These are phyloP conservation scores for Cuniculus paca DNA, from an alignment of 2,797 vertebrate genomes.

Conservation along the genomic window DNA sequence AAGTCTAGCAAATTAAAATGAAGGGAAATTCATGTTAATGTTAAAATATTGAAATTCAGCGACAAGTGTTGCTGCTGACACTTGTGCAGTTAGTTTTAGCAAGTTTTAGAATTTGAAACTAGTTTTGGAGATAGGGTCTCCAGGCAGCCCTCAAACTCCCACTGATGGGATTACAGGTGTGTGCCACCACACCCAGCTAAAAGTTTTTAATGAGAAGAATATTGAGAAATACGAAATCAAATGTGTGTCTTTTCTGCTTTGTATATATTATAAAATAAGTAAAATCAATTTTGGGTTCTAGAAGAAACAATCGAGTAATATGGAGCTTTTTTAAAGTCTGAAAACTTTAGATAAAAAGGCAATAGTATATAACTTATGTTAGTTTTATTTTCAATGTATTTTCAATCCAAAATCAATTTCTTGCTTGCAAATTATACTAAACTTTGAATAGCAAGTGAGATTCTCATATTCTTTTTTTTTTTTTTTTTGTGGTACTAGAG, in stretches of 20 bases:
- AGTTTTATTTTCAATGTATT: constrained; percentile 21
- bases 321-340: background rate
- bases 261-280: constrained; percentile 17
- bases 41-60: constrained; percentile 21
- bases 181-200: background rate
- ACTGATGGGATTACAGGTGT: background rate
- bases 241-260: constrained; percentile 20
- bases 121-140: background rate
- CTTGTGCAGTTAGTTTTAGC: background rate
- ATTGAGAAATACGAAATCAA: constrained; percentile 50
- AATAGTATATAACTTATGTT: constrained; percentile 5
- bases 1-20: background rate
- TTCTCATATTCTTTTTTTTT: constrained; percentile 45
- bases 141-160: background rate
- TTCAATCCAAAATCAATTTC: constrained; percentile 23
- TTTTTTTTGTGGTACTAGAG: too few species aligned
- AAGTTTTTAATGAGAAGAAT: background rate
- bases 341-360: constrained; percentile 50
- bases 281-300: constrained; percentile 25
- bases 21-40: background rate
- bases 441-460: constrained; percentile 5
- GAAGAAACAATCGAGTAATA: constrained; percentile 23
- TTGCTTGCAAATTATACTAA: background rate
- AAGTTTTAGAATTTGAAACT: constrained; percentile 50
- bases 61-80: background rate